These are phyloP conservation scores for Syngnathus typhle DNA, from an alignment of 2,113 vertebrate species.

Conservation along the genomic window DNA sequence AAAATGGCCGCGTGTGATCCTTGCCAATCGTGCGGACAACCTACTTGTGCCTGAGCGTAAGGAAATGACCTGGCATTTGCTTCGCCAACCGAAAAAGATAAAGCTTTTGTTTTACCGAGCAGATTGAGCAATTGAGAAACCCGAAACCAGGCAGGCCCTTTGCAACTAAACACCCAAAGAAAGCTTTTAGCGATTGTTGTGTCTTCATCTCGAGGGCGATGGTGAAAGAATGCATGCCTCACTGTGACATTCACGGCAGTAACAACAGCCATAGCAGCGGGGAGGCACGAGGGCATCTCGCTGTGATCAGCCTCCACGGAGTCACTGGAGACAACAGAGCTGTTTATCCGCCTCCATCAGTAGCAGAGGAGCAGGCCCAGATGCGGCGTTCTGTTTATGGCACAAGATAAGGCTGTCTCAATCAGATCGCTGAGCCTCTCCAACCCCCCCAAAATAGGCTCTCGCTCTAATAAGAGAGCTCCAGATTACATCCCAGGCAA, in stretches of 20 bases:
- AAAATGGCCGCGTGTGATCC: conserved; percentile 30
- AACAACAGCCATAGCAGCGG: conserved; percentile 27
- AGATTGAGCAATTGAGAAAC: conserved; percentile 47
- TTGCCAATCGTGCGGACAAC: conserved; percentile 33
- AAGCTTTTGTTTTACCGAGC: conserved; percentile 26
- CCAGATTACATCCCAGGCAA: conserved; percentile 78
- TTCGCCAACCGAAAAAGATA: conserved; percentile 26
- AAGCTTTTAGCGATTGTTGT: conserved; percentile 49
- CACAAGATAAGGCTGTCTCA: conserved; percentile 76
- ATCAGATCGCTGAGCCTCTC: conserved; percentile 73
- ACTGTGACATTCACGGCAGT: conserved; percentile 36
- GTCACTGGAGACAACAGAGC: conserved; percentile 61
- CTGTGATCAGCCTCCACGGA: conserved; percentile 50
- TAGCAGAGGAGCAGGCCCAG: conserved; percentile 66
- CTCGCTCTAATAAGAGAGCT: conserved; percentile 73
- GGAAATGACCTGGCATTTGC: conserved; percentile 30
- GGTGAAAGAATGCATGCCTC: conserved; percentile 45
- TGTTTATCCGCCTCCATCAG: conserved; percentile 68
- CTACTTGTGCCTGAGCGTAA: conserved; percentile 31
- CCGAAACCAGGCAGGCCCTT: conserved; percentile 30
- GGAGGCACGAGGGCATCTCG: conserved; percentile 33
- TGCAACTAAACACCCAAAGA: conserved; percentile 34
- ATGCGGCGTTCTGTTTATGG: conserved; percentile 78
- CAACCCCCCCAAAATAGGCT: conserved; percentile 28
- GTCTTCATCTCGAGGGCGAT: conserved; percentile 56